phyloP scores from a whole-genome alignment of 2,797 vertebrate species.

The Merluccius polli region DNA sequence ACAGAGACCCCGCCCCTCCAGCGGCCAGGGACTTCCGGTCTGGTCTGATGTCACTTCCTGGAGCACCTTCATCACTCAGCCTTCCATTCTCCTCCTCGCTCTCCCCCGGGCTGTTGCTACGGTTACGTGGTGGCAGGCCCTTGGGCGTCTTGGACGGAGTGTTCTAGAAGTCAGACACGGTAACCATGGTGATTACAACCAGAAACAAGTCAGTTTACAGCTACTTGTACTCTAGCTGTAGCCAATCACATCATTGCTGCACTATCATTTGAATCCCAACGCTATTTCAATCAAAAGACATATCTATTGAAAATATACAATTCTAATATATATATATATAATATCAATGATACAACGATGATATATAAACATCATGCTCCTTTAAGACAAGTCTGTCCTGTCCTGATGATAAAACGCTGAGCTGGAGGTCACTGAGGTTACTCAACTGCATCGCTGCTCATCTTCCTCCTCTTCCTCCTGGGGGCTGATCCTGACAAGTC shows the following conservation, averaged over 20 bases:
- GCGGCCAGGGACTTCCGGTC: background rate
- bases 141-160: background rate
- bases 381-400: background rate
- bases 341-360: background rate
- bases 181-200: background rate
- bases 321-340: background rate
- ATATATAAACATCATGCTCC: background rate
- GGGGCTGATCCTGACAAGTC: background rate
- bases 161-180: slow-evolving; percentile 11
- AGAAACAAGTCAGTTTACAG: background rate
- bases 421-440: background rate
- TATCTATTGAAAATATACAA: background rate
- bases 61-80: background rate
- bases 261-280: no score
- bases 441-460: background rate
- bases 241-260: no score
- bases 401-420: background rate
- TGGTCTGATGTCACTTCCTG: background rate
- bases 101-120: background rate
- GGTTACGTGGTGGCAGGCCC: background rate
- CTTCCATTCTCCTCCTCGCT: background rate
- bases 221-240: slow-evolving; percentile 15
- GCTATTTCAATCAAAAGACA: background rate
- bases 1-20: background rate
- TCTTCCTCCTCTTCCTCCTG: slow-evolving; percentile 35